Evolutionary conservation across 2,888 invertebrate species (phyloP), one percentile per base, ranked within the genome.

Genomic region (Ellobium chinense): DNA sequence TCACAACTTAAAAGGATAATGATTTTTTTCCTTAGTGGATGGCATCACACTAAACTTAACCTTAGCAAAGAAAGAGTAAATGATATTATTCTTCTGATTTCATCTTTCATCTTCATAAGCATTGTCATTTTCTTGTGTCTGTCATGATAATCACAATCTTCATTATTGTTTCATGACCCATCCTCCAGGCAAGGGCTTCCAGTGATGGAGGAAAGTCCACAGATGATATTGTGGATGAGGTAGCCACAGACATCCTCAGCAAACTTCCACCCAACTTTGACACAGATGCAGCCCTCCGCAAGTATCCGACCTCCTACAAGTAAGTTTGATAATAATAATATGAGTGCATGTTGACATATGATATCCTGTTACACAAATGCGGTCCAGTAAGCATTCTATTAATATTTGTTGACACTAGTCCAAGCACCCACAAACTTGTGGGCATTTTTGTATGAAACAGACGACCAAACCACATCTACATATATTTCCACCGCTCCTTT

Each of bases 221-320:
- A 0, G 97, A 98, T 88, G 95, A 97, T 87, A 94, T 96, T 63
- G 96, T 97, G 0, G 95, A 95, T 91, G 95, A 95, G 74, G 96
- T 97, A 0, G 95, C 97, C 0, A 94, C 95, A 54, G 97, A 97
- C 89, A 96, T 98, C 83, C 93, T 97, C 14, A 93, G 94, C 7
- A 96, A 92, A 85, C 88, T 91, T 80, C 93, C 92, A 29, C 80
- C 84, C 12, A 90, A 93, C 83, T 94, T 91, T 84, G 93, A 93
- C 85, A 92, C 90, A 9, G 92, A 91, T 78, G 86, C 89, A 21
- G 93, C 91, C 0, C 81, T 92, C 31, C 85, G 92, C 78, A 92
- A 91, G 83, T 93, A 91, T 87, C 93, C 93, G 0, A 93, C 93
- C n/a, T 91, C 90, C 5, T 93, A 92, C 88, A 90, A 89, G 79